Evolutionary conservation across 2,113 vertebrate species (phyloP), one percentile per base, ranked within the genome.

Genomic region (Noctilio leporinus): DNA sequence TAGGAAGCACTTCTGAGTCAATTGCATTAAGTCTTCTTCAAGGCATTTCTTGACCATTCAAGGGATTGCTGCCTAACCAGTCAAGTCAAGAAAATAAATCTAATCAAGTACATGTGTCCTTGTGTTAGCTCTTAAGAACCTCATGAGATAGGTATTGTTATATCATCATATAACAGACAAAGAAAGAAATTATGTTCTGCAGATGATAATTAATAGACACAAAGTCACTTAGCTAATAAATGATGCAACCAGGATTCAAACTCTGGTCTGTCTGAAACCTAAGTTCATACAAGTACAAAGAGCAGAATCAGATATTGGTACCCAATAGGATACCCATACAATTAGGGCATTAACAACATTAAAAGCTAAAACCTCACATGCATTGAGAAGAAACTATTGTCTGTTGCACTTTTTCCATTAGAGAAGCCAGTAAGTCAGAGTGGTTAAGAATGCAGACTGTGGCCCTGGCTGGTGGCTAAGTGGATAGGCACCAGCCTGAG

Each of bases 1-100:
- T 92, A 67, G 20, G 22, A 95, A 38, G 24, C 33, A 83, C 75
- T 96, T 91, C 57, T 93, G 73, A 94, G 91, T 78, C 30, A 75
- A 45, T 69, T 82, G 43, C 10, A 92, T 12, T 49, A 72, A 85
- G 30, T 64, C 83, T 82, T 91, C 90, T 78, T 86, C 49, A 85
- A 80, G 28, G 89, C 75, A 84, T 85, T 97, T 97, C 95, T 94
- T 73, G 40, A 89, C 70, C 40, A 47, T 84, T 78, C 49, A 86
- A 75, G 28, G 53, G 30, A 93, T 17, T 7, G 2, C 7, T 19
- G 3, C 38, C 76, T 80, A 81, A 53, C 28, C 49, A 73, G 55
- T 69, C 67, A 91, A 89, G 22, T 65, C 33, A 77, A 76, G 35
- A 92, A 16, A 91, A 57, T 69, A 19, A 51, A 7, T 81, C 70